Evolutionary conservation across 2,113 vertebrate genomes (phyloP).

Genomic region (Oreochromis spilurus): DNA sequence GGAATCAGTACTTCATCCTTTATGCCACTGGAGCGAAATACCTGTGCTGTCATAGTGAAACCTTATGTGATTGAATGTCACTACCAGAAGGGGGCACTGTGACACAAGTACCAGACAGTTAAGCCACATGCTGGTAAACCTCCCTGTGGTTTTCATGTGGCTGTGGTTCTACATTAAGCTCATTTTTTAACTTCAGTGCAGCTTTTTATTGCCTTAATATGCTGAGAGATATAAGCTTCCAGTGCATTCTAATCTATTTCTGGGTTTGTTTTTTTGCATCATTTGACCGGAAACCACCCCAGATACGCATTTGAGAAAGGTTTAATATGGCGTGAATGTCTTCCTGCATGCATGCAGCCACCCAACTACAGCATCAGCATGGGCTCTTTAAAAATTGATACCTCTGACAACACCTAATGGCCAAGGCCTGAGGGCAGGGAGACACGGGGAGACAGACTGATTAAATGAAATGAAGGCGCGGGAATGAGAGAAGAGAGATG

Average conservation of each 20-base stretch:
- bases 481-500: neutral
- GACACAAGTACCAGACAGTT: neutral
- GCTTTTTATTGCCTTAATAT: neutral
- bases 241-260: neutral
- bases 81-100: constrained; percentile 56
- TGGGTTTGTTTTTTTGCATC: neutral
- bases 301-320: neutral
- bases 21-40: neutral
- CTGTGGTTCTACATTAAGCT: neutral
- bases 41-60: neutral
- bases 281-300: neutral
- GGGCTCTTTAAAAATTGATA: constrained; percentile 51
- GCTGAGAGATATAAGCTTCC: neutral
- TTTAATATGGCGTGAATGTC: neutral
- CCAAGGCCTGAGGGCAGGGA: constrained; percentile 14
- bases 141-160: neutral
- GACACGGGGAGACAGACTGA: neutral
- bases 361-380: neutral
- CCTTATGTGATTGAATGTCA: neutral
- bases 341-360: neutral
- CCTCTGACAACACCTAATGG: constrained; percentile 49
- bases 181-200: neutral
- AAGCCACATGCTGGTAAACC: neutral
- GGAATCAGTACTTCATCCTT: constrained; percentile 62
- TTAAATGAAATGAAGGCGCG: neutral